Evolutionary conservation across 1,140 invertebrate species (phyloP), one percentile per base, ranked within the genome.

Genomic region (Drosophila ficusphila): DNA sequence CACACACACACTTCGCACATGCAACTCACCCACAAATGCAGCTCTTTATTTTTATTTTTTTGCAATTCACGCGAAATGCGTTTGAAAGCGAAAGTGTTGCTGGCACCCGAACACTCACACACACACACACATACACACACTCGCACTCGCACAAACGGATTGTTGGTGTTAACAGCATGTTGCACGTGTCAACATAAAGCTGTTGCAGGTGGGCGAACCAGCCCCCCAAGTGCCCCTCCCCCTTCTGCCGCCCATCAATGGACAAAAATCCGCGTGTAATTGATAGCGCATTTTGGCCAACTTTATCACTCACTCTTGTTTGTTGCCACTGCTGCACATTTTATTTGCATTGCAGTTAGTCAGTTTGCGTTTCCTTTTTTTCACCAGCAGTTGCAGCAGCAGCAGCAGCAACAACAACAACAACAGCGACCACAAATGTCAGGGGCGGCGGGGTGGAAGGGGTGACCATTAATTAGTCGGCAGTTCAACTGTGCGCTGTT

Each of bases 21-120:
- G 16, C 44, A 54, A 36, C 38, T 76, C 76, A 64, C 41, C 51
- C 72, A 73, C 62, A 64, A 64, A 48, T 48, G 42, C 62, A 65
- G 48, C 76, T 57, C 72, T 71, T 64, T 76, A 56, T 76, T 81
- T 61, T 54, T 49, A 62, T 72, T 56, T 85, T 81, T 73, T 62
- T 64, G 76, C 76, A 65, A 67, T 85, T 86, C 76, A 81, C 76
- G 81, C 72, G 81, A 76, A 86, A 86, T 85, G 81, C 81, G 76
- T 74, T 86, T 76, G 81, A 85, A 76, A 85, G 53, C 57, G 82
- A 85, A 85, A 85, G 81, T 85, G 81, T 85, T 86, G 76, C 81
- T 52, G 61, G 42, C 79, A 70, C 38, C 52, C 58, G 65, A 29
- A 52, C 44, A 57, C 16, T 53, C 41, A 39, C 23, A 31, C 19